Evolutionary conservation across 1,140 invertebrate genomes (phyloP), one percentile per base, ranked within the genome.

Genomic region (Drosophila ambigua): DNA sequence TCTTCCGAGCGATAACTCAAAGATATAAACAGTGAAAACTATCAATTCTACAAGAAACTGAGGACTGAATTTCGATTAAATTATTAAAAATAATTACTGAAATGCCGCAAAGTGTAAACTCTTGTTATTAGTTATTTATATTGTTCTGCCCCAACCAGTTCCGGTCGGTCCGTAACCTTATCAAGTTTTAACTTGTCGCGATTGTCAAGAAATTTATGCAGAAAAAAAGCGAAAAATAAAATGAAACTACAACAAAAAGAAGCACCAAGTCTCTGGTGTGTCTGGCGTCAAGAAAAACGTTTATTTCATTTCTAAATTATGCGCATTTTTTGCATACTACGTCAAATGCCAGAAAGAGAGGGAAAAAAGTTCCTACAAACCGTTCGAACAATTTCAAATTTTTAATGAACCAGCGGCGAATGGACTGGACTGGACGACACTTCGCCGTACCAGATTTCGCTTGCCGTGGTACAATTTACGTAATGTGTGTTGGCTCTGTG

Each of bases 111-210:
- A 49, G 31, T 35, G 9, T 35, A 62, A 69, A 66, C 28, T 35
- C 45, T 72, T 35, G 31, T 20, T 20, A 20, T 45, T 20, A 50
- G 58, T 67, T 67, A 54, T 43, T 62, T 54, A 49, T 49, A 52
- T 65, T 45, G 24, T 45, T 65, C 54, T 51, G 68, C 20, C 41
- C 58, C 45, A 64, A 79, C 52, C 74, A 83, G 72, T 83, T 84
- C 77, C 80, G 81, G 81, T 74, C 61, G 60, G 26, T n/a, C 20
- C 23, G 53, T 59, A 68, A 58, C 35, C 63, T 65, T 75, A 77
- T 77, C 72, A 31, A 61, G 60, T 75, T 71, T 57, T 60, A 54
- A 41, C 77, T 72, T 82, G 60, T 76, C 71, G 82, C 63, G 83
- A 51, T 41, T 65, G 58, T 65, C 48, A 50, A 60, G 28, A 64